Percentiles rank a stretch among this genome's conserved stretches.
Conservation (phyloP, 2,888 invertebrate species). For the Cerastis rubricosa region DNA sequence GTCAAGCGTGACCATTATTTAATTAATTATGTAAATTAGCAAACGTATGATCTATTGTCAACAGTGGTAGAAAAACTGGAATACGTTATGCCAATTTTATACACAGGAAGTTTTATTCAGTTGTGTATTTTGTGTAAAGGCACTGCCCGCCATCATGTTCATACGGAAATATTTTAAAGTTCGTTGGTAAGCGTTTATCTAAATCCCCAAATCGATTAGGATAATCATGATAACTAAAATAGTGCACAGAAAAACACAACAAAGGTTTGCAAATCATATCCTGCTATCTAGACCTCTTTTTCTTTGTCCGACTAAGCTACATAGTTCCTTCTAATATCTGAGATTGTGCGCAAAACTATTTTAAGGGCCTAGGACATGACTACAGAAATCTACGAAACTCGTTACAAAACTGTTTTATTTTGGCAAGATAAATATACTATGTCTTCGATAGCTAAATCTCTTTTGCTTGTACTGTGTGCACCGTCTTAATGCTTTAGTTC, state of each 20-base stretch:
- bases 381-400: not conserved
- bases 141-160: not conserved
- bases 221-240: conserved; percentile 5
- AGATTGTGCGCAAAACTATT: not conserved
- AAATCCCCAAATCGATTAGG: conserved; percentile 14
- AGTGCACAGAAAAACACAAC: not conserved
- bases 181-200: conserved; percentile 13
- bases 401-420: not conserved
- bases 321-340: conserved; percentile 1
- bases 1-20: conserved; percentile 4
- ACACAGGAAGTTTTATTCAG: not conserved
- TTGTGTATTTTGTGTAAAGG: not conserved
- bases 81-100: not conserved
- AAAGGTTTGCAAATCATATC: conserved; percentile 16
- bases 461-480: not conserved
- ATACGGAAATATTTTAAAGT: conserved; percentile 4
- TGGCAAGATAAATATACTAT: not conserved
- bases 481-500: not conserved
- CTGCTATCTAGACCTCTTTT: not conserved
- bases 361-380: not conserved
- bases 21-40: conserved; percentile 14
- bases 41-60: conserved; percentile 1
- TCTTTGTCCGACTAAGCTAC: not conserved
- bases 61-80: not conserved
- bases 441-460: not conserved